Percentiles rank a stretch among this genome's conserved stretches.
These are phyloP conservation scores for Cinclus cinclus DNA, from an alignment of 2,113 vertebrate species.

Conservation along the genomic window DNA sequence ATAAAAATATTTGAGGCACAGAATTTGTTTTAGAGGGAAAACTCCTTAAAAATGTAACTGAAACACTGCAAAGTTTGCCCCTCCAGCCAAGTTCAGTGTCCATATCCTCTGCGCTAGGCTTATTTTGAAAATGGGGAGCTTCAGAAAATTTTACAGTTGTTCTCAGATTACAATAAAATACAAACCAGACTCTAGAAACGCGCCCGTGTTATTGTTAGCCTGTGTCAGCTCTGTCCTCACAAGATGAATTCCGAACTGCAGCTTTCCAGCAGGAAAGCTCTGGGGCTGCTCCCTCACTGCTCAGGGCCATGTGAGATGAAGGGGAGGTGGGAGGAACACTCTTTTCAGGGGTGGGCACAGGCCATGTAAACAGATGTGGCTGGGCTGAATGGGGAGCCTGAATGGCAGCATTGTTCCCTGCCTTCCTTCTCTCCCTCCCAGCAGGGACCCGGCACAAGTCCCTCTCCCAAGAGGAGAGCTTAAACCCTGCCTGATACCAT, in stretches of 20 bases:
- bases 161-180: slow-evolving; percentile 51
- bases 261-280: slow-evolving; percentile 21
- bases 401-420: slow-evolving; percentile 73
- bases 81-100: background rate
- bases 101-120: background rate
- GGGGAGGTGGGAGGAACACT: slow-evolving; percentile 59
- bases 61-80: background rate
- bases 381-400: slow-evolving; percentile 58
- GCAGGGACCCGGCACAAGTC: slow-evolving; percentile 9
- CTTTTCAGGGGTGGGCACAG: slow-evolving; percentile 60
- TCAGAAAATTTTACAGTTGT: slow-evolving; percentile 23
- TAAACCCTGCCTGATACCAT: background rate
- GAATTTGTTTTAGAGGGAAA: background rate
- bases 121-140: slow-evolving; percentile 21
- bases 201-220: slow-evolving; percentile 41
- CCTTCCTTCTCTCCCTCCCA: background rate
- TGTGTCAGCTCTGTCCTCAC: slow-evolving; percentile 27
- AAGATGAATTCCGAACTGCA: slow-evolving; percentile 56
- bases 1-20: background rate
- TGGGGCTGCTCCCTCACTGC: background rate
- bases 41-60: background rate
- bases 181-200: slow-evolving; percentile 42
- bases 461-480: slow-evolving; percentile 9
- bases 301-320: slow-evolving; percentile 24
- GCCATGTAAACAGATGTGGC: slow-evolving; percentile 80